These are phyloP conservation scores for Bombus pascuorum DNA, from an alignment of 1,140 invertebrate species.

Conservation along the genomic window DNA sequence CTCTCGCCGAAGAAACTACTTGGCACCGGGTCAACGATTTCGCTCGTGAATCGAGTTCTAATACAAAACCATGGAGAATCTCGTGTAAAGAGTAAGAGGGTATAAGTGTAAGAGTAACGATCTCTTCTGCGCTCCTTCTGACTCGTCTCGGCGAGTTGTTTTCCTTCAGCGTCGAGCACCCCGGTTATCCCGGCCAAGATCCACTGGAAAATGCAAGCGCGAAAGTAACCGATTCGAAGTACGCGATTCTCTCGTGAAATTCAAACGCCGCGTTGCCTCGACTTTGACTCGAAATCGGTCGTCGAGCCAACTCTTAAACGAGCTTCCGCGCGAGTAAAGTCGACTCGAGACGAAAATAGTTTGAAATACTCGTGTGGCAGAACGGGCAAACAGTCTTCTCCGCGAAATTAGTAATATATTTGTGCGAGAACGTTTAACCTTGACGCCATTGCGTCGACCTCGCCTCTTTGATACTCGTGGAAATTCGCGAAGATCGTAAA, in stretches of 20 bases:
- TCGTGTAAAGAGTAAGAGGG: background rate
- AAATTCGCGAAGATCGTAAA: constrained; percentile 7
- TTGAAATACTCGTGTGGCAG: no score
- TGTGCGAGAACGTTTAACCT: constrained; percentile 7
- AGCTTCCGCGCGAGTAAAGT: no score
- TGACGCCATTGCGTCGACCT: background rate
- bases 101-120: constrained; percentile 4
- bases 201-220: no score
- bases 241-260: no score
- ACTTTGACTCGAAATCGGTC: no score
- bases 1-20: constrained; percentile 22
- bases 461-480: background rate
- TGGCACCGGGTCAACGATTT: constrained; percentile 45
- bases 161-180: background rate
- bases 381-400: no score
- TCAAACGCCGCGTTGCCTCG: no score
- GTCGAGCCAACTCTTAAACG: no score
- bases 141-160: background rate
- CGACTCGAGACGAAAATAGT: no score
- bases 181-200: background rate
- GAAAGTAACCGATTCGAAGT: no score
- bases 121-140: background rate
- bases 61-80: constrained; percentile 22
- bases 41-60: constrained; percentile 5
- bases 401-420: constrained; percentile 11